phyloP scores from a whole-genome alignment of 2,888 invertebrate species.

The Galerucella pusilla region DNA sequence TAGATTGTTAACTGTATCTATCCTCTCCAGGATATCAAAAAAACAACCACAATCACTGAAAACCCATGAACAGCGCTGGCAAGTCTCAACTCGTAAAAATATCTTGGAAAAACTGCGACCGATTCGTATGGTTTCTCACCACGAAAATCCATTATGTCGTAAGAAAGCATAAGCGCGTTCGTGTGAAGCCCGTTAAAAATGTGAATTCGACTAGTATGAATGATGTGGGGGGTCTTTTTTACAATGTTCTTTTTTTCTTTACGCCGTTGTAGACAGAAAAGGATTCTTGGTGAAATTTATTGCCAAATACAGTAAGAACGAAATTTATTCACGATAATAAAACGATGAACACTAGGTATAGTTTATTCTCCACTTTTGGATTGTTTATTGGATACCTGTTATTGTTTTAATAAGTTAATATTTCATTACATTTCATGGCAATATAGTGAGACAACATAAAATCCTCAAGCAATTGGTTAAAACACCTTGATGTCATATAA shows the following conservation, averaged over 20 bases:
- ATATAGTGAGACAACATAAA: too few species aligned
- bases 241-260: neutral
- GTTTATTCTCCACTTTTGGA: too few species aligned
- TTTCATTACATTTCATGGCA: too few species aligned
- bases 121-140: slow-evolving; percentile 32
- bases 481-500: too few species aligned
- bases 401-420: too few species aligned
- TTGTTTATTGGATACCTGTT: too few species aligned
- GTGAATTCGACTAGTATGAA: neutral
- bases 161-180: slow-evolving; percentile 36
- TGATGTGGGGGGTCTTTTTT: slow-evolving; percentile 9
- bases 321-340: too few species aligned
- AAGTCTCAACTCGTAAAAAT: slow-evolving; percentile 37
- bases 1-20: neutral
- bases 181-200: slow-evolving; percentile 35
- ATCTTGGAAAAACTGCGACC: slow-evolving; percentile 28
- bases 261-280: neutral
- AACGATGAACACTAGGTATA: too few species aligned
- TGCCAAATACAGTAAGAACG: neutral
- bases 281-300: neutral
- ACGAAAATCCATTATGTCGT: slow-evolving; percentile 40
- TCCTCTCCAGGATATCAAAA: neutral
- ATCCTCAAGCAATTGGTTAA: too few species aligned
- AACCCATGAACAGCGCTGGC: slow-evolving; percentile 25
- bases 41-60: slow-evolving; percentile 26